Evolutionary conservation across 2,113 vertebrate species (phyloP), one percentile per base, ranked within the genome.

Genomic region (Aviceda subcristata): DNA sequence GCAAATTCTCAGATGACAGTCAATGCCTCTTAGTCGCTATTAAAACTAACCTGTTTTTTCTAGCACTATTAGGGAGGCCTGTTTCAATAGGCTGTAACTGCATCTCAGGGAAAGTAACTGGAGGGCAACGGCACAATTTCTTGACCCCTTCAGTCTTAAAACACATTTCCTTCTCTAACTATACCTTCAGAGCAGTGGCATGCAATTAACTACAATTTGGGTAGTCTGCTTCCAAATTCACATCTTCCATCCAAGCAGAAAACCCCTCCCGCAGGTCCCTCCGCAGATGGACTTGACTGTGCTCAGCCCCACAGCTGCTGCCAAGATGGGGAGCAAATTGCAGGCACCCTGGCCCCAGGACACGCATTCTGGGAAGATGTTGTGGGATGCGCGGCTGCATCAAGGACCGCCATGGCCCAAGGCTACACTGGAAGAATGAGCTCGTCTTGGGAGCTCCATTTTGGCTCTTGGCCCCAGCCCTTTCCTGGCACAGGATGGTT

Each of bases 301-400:
- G 79, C 83, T 81, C 59, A 64, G 73, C 46, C 51, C 56, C 9
- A 5, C 0, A 0, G 77, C 16, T 11, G 11, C 60, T 43, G 23
- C 16, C 0, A 3, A 22, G 7, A 64, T 6, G 32, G 11, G 32
- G 8, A 55, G 5, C 23, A 53, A 23, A 45, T 4, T 55, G 38
- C 73, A 87, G 45, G 16, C 17, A 68, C 12, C 63, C 67, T 48
- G 19, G 19, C n/a, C n/a, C 67, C 4, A 4, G 46, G 41, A 63
- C 8, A 27, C 0, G 0, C 13, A 21, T 26, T 34, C 51, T 43
- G 51, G 71, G 43, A 75, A 39, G 71, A 7, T 62, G 74, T 0
- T 2, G 2, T 16, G 62, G 71, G 56, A 90, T 46, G 30, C 36
- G 76, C 0, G 0, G 57, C 0, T 9, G 19, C 41, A 67, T 11